Conservation (phyloP, 2,888 invertebrate genomes). For the Philhelius pedissequus region DNA sequence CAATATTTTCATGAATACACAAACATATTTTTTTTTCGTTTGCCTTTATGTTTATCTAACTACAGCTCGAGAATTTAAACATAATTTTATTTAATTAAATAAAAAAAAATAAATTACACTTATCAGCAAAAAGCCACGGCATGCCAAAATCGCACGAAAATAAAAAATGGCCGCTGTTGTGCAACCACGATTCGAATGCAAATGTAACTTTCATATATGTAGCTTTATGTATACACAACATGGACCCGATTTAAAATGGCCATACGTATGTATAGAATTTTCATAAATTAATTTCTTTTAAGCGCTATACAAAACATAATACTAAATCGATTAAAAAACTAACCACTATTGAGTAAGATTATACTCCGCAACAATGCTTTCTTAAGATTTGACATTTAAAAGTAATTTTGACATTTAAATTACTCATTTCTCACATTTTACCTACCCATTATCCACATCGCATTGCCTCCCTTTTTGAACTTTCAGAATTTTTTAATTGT, state of each 20-base stretch:
- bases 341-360: neutral
- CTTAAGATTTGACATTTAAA: slow-evolving; percentile 1
- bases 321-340: neutral
- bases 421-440: slow-evolving; percentile 5
- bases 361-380: neutral
- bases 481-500: slow-evolving; percentile 26
- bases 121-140: slow-evolving; percentile 52
- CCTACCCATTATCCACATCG: slow-evolving; percentile 5
- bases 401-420: slow-evolving; percentile 7
- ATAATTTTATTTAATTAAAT: neutral
- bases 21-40: neutral
- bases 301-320: neutral
- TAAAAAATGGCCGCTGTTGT: slow-evolving; percentile 67
- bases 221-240: neutral
- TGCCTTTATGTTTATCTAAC: neutral
- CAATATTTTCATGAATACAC: neutral
- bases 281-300: neutral
- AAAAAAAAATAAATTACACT: slow-evolving; percentile 17
- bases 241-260: slow-evolving; percentile 30
- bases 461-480: neutral
- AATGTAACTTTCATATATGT: neutral
- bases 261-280: neutral
- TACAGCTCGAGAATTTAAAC: neutral
- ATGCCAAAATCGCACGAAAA: slow-evolving; percentile 49
- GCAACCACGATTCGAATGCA: slow-evolving; percentile 41